Base-by-base conservation (phyloP, 2,797 vertebrate species). In the Oreochromis mossambicus region DNA sequence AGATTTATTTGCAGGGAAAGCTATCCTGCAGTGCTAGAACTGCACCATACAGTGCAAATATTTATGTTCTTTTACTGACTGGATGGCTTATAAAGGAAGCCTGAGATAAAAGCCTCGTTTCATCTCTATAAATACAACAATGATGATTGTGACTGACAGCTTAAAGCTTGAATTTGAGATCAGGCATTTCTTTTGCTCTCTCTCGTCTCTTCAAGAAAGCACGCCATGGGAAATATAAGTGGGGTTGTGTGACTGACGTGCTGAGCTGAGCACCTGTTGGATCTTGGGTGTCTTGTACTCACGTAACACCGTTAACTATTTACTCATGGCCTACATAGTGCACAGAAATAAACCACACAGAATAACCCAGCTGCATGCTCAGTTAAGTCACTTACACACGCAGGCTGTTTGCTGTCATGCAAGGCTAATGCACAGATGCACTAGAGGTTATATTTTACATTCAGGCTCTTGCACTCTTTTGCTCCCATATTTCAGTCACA, bases 281-380 rank as follows among this genome's bases (percentile, higher is more conserved):
- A 36, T 86, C 58, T 86, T 79, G 26, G 81, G 56, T 82, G 83
- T 84, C 84, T 80, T 21, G 54, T 70, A 89, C 88, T 91, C 79
- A 81, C 7, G 12, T 87, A 89, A 80, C 88, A 81, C 73, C 63
- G 92, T 94, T 93, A 92, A 93, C 89, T 88, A 92, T 93, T 94
- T 91, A 91, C 93, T 91, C 84, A 21, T 92, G 90, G 87, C 92
- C 94, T 92, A 88, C 86, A 91, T 91, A 85, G 55, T 58, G 3
- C 43, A 78, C 86, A 77, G 80, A 91, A 94, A 92, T 92, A 92
- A 88, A 89, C 83, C 79, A 68, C 55, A 29, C 50, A 56, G 77
- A 83, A 66, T 52, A 78, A 29, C 77, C 80, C 11, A 4, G 24
- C 17, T 54, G 56, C 52, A 51, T 56, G 58, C 77, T 77, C 13